Conservation (phyloP, 2,888 invertebrate genomes). For the Microctonus brassicae region DNA sequence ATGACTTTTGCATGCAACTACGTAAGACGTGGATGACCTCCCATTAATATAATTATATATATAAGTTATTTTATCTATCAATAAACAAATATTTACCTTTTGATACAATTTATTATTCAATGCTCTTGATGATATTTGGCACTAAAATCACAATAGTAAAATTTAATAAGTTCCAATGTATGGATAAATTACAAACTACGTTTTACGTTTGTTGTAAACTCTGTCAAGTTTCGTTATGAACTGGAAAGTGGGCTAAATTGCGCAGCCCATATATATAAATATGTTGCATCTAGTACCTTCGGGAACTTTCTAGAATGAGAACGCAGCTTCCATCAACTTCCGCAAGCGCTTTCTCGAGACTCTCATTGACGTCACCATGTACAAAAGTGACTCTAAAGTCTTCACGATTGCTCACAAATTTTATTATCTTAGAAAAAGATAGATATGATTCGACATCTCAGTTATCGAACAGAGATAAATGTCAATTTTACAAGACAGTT, state of each 20-base stretch:
- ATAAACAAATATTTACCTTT: constrained; percentile 23
- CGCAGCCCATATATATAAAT: constrained; percentile 75
- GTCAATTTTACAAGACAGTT: neutral
- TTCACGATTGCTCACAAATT: neutral
- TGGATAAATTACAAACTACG: constrained; percentile 13
- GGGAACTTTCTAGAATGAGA: constrained; percentile 76
- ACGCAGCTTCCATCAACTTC: constrained; percentile 49
- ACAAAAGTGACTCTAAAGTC: neutral
- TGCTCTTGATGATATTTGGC: constrained; percentile 8
- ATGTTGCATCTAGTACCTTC: constrained; percentile 74
- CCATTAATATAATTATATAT: neutral
- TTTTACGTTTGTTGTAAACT: constrained; percentile 21
- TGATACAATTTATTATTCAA: constrained; percentile 14
- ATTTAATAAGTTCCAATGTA: constrained; percentile 9
- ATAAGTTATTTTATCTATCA: neutral
- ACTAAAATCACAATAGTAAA: constrained; percentile 6
- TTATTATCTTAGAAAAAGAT: neutral
- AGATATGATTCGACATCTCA: neutral
- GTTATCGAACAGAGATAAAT: neutral
- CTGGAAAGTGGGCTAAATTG: constrained; percentile 71
- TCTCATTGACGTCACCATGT: too few relatives aligned
- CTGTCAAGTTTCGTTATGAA: constrained; percentile 58
- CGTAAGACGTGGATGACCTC: neutral
- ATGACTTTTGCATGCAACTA: constrained; percentile 1
- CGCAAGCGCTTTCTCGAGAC: constrained; percentile 49